These are phyloP conservation scores for Stegastes partitus DNA, from an alignment of 2,113 vertebrate genomes.

Conservation along the genomic window DNA sequence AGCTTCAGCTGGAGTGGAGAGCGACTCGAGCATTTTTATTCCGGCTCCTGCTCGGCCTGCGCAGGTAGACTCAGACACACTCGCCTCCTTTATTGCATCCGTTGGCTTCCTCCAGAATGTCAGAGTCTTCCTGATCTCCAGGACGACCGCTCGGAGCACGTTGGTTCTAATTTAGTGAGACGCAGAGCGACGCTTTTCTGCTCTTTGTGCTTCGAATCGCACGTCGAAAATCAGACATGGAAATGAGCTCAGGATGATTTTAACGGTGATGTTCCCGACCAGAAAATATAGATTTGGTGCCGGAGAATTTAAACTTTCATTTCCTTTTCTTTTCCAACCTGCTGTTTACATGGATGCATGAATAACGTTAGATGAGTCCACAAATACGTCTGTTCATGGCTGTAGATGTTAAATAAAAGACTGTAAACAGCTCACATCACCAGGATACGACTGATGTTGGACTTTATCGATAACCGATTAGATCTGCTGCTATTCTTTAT, in stretches of 20 bases:
- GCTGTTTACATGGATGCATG: slow-evolving; percentile 8
- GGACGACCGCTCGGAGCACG: slow-evolving; percentile 3
- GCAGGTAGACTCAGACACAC: no score
- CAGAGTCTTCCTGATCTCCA: slow-evolving; percentile 14
- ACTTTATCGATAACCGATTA: no score
- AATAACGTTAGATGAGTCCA: neutral
- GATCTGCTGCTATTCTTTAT: no score
- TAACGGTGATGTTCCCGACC: slow-evolving; percentile 27
- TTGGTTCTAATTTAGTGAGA: slow-evolving; percentile 26
- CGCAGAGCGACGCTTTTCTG: slow-evolving; percentile 14
- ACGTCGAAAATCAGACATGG: slow-evolving; percentile 28
- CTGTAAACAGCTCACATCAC: no score
- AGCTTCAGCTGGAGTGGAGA: slow-evolving; percentile 47
- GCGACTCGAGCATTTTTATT: no score
- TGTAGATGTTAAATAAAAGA: neutral
- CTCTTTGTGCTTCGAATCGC: slow-evolving; percentile 37
- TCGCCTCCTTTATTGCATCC: no score
- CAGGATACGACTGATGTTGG: no score
- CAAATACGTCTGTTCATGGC: neutral
- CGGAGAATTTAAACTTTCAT: slow-evolving; percentile 23
- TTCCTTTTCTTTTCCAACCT: neutral
- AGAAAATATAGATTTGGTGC: slow-evolving; percentile 8
- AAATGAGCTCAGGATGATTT: slow-evolving; percentile 9
- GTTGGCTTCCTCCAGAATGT: no score
- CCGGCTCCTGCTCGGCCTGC: no score